A percentile compares a stretch with the other conserved stretches of the same genome.
Conservation (phyloP, 2,113 vertebrate species). For the Gnathonemus echidnorhynchus region DNA sequence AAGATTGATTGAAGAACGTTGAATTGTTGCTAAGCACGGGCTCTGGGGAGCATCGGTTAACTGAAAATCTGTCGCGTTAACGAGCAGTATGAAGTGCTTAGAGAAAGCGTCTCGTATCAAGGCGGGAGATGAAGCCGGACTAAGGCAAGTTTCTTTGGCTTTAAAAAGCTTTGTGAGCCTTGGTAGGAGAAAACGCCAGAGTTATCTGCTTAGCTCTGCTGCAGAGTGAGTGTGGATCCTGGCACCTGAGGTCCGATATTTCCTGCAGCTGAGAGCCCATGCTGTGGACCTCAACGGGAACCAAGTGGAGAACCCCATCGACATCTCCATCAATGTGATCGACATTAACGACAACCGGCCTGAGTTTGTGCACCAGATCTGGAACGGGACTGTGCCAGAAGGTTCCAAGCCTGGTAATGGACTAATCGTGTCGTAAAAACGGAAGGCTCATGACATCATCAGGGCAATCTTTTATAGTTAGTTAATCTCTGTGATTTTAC, state of each 20-base stretch:
- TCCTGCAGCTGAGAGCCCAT: slow-evolving; percentile 84
- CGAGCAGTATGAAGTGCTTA: neutral
- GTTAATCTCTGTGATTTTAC: neutral
- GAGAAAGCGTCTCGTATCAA: neutral
- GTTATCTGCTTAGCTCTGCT: neutral
- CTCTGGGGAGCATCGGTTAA: neutral
- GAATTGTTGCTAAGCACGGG: neutral
- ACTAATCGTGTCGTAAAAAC: neutral
- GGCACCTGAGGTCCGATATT: neutral
- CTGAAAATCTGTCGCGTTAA: neutral
- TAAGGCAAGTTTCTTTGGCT: neutral
- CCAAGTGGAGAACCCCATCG: slow-evolving; percentile 96
- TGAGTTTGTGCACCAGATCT: slow-evolving; percentile 90
- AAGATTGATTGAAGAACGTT: neutral
- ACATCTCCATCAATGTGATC: slow-evolving; percentile 96
- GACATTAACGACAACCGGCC: slow-evolving; percentile 98
- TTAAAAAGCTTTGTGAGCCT: neutral
- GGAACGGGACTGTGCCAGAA: slow-evolving; percentile 91
- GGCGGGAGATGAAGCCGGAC: neutral
- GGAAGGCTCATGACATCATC: neutral
- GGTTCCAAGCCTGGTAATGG: slow-evolving; percentile 90
- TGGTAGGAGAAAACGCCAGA: neutral
- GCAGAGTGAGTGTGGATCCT: neutral
- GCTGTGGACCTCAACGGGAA: slow-evolving; percentile 98
- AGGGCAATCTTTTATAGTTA: neutral